Evolutionary conservation across 2,888 invertebrate species (phyloP), one percentile per base, ranked within the genome.

Genomic region (Dicyrtomina minuta): DNA sequence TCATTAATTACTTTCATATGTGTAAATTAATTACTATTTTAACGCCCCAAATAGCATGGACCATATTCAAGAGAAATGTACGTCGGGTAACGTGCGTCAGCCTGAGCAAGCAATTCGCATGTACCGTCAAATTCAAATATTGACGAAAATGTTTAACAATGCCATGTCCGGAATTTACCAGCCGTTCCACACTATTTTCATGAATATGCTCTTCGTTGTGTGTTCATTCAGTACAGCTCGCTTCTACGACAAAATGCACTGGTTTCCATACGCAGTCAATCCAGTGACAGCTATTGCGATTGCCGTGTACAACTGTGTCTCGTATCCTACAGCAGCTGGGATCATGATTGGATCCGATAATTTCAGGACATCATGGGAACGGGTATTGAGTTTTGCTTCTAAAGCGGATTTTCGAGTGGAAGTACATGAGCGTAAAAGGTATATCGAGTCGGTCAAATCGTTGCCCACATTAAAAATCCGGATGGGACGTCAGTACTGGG

Each of bases 81-180:
- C 24, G 6, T 27, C 27, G 15, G 15, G 22, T 12, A 55, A 24
- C n/a, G n/a, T n/a, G n/a, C n/a, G n/a, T n/a, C n/a, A n/a, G 8
- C 51, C 51, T 4, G 26, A 55, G 12, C 24, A 8, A 26, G 55
- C 26, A 24, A 22, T 55, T 24, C 6, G 26, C 22, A 2, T 27
- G 13, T 55, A 55, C 26, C 55, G 55, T 24, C 26, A 55, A 55
- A 8, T 55, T 22, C 55, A 55, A 24, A 55, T 55, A 24, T 27
- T 55, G 15, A 24, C 26, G 12, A 55, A 26, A 1, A 10, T 55
- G 26, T 55, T 55, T 15, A 55, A 55, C 55, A 15, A 55, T 15
- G 27, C 55, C 4, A 24, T 55, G 22, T 24, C 55, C 1, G 3
- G 15, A 15, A 24, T 55, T 12, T 55, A 55, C 26, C 55, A 55